Conservation (phyloP, 2,113 vertebrate species). For the Saccopteryx leptura region DNA sequence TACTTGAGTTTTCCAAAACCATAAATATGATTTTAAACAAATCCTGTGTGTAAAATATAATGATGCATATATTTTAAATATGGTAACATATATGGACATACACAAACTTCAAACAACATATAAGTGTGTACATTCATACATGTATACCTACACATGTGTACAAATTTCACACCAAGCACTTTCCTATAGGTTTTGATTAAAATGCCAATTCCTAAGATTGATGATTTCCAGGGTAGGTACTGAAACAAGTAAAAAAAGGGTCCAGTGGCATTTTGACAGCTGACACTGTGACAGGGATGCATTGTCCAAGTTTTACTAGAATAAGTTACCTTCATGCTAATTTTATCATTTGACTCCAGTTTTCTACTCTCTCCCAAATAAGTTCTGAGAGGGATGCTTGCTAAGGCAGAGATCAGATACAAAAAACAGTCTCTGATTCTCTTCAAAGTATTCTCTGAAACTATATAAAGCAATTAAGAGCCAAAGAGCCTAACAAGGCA, state of each 20-base stretch:
- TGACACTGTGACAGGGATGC: conserved; percentile 79
- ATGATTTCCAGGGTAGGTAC: conserved; percentile 78
- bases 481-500: not conserved
- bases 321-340: conserved; percentile 83
- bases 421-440: not conserved
- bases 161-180: not conserved
- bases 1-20: not conserved
- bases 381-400: conserved; percentile 56
- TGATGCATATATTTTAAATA: not conserved
- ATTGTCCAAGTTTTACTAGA: conserved; percentile 79
- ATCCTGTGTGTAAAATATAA: not conserved
- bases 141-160: not conserved
- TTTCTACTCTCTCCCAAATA: conserved; percentile 46
- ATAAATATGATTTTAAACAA: not conserved
- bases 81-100: not conserved
- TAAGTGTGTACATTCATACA: not conserved
- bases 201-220: conserved; percentile 82
- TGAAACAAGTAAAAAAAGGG: conserved; percentile 86
- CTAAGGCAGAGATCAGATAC: conserved; percentile 39
- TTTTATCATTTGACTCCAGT: conserved; percentile 80
- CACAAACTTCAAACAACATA: not conserved
- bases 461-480: conserved; percentile 53
- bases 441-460: not conserved
- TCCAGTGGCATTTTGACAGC: conserved; percentile 83
- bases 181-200: conserved; percentile 85